Percentiles rank a stretch among this genome's conserved stretches.
Evolutionary conservation across 2,797 vertebrate genomes (phyloP).

Genomic region (Enoplosus armatus): DNA sequence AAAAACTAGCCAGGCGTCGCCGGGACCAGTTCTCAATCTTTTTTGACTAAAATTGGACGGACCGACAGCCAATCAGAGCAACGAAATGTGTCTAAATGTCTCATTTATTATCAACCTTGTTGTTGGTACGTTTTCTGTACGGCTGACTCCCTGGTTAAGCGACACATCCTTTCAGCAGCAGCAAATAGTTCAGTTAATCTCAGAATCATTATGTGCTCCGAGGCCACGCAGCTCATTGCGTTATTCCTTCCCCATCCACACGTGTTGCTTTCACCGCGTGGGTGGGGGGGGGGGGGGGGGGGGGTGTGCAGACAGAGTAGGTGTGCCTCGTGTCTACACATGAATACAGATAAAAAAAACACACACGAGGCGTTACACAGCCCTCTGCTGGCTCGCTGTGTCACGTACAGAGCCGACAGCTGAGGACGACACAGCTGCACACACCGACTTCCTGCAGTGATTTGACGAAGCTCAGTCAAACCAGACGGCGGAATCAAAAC

Average conservation of each 20-base stretch:
- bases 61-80: no score
- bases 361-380: background rate
- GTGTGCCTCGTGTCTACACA: background rate
- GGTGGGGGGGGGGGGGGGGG: no score
- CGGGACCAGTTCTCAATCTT: no score
- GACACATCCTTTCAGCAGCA: no score
- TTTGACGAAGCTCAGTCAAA: constrained; percentile 22
- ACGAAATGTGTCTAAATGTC: no score
- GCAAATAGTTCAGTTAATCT: background rate
- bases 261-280: background rate
- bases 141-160: background rate
- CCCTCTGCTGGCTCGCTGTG: background rate
- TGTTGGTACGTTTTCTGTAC: background rate
- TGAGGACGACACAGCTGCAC: constrained; percentile 5
- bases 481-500: constrained; percentile 24
- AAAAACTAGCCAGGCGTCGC: no score
- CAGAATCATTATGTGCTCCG: background rate
- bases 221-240: background rate
- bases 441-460: constrained; percentile 11
- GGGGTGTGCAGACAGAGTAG: background rate
- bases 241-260: background rate
- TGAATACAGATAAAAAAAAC: background rate
- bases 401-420: background rate
- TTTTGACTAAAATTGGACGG: no score
- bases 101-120: background rate